A percentile compares a stretch with the other conserved stretches of the same genome.
These are phyloP conservation scores for Pogonognathellus flavescens DNA, from an alignment of 1,140 invertebrate genomes.

Conservation along the genomic window DNA sequence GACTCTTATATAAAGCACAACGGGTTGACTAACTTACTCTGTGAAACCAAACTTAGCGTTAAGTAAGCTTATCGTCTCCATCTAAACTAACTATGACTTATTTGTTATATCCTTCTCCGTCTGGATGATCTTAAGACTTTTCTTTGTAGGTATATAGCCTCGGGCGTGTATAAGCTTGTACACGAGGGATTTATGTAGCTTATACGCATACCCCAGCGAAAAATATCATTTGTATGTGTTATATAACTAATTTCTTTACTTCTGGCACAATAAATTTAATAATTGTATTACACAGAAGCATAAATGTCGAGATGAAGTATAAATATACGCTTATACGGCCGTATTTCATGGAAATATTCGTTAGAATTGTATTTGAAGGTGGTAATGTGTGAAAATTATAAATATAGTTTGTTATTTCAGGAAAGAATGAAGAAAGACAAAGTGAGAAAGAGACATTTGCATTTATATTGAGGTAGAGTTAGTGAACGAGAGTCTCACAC, in stretches of 20 bases:
- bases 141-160: too few relatives aligned
- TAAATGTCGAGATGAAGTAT: neutral
- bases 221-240: neutral
- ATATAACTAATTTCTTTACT: too few relatives aligned
- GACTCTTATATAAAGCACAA: neutral
- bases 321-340: neutral
- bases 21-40: neutral
- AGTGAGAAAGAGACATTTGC: slow-evolving; percentile 16
- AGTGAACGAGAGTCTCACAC: neutral
- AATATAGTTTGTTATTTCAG: neutral
- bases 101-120: too few relatives aligned
- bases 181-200: too few relatives aligned
- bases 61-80: neutral
- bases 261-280: too few relatives aligned
- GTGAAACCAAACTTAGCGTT: neutral
- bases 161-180: too few relatives aligned
- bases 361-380: neutral
- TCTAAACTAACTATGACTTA: too few relatives aligned
- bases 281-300: neutral
- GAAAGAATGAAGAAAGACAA: neutral
- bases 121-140: too few relatives aligned
- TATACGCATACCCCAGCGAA: too few relatives aligned
- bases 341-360: neutral
- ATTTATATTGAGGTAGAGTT: slow-evolving; percentile 21
- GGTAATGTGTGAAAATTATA: neutral